These are phyloP conservation scores for Cryptotis parvus DNA, from an alignment of 2,113 vertebrate species.

Conservation along the genomic window DNA sequence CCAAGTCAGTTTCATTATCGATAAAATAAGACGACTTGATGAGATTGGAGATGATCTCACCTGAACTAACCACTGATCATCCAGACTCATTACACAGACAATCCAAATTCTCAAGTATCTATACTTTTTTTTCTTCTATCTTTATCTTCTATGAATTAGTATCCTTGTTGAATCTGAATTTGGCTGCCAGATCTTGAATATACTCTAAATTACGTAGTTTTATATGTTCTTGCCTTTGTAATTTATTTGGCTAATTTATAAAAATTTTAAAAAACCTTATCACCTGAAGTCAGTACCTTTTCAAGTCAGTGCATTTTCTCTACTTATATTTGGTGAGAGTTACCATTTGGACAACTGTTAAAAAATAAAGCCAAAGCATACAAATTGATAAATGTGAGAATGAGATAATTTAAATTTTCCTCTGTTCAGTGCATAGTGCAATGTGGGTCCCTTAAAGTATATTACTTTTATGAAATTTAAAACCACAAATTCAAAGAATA, in stretches of 20 bases:
- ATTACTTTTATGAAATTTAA: neutral
- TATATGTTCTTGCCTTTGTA: neutral
- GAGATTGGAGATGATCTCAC: neutral
- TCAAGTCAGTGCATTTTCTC: neutral
- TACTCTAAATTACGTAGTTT: neutral
- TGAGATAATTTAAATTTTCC: neutral
- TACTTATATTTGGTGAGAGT: neutral
- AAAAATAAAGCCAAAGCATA: neutral
- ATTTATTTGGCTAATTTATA: neutral
- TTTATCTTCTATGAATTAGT: neutral
- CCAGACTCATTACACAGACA: neutral
- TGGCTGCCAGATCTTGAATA: neutral
- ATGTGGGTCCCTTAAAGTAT: neutral
- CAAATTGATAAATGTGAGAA: neutral
- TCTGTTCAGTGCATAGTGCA: neutral
- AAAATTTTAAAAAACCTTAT: neutral
- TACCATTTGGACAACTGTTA: neutral
- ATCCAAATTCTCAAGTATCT: neutral
- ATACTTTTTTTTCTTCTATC: neutral
- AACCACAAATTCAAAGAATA: slow-evolving; percentile 29
- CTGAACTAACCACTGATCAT: neutral
- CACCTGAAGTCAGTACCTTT: neutral
- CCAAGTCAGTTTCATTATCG: slow-evolving; percentile 1
- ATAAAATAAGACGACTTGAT: neutral
- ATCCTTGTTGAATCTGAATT: neutral